phyloP scores from a whole-genome alignment of 2,113 vertebrate genomes.

The Rhabdomys dilectus region DNA sequence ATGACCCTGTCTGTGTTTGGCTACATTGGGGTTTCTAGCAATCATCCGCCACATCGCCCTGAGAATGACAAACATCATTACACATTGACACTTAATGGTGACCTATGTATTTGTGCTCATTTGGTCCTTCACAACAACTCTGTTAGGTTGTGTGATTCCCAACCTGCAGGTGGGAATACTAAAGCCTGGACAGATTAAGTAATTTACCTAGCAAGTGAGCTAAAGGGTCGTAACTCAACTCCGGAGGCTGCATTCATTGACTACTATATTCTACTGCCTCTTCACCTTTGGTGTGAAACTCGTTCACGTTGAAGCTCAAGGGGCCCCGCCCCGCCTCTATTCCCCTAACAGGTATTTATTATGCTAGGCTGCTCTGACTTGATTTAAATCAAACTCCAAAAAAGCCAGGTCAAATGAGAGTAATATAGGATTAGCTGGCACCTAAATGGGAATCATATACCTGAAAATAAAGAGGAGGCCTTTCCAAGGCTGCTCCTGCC shows the following conservation, averaged over 20 bases:
- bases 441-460: constrained; percentile 64
- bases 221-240: constrained; percentile 26
- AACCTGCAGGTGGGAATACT: constrained; percentile 65
- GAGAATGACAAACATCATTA: constrained; percentile 49
- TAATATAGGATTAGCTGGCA: constrained; percentile 61
- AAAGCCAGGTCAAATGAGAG: constrained; percentile 68
- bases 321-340: constrained; percentile 33
- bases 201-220: constrained; percentile 44
- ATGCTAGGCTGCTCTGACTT: constrained; percentile 53
- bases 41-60: constrained; percentile 11
- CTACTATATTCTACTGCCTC: neutral
- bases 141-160: constrained; percentile 46
- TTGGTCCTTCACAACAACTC: constrained; percentile 9
- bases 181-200: constrained; percentile 44
- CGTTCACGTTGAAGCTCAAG: constrained; percentile 37
- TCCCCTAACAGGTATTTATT: constrained; percentile 68
- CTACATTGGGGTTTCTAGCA: constrained; percentile 17
- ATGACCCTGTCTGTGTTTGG: constrained; percentile 49
- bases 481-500: constrained; percentile 58
- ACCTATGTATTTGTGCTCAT: constrained; percentile 26
- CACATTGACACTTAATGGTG: neutral
- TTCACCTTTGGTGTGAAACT: constrained; percentile 51
- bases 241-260: neutral
- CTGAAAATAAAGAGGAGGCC: constrained; percentile 70
- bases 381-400: constrained; percentile 55